Evolutionary conservation across 2,888 invertebrate species (phyloP), one percentile per base, ranked within the genome.

Genomic region (Sinhomidia bicolor): DNA sequence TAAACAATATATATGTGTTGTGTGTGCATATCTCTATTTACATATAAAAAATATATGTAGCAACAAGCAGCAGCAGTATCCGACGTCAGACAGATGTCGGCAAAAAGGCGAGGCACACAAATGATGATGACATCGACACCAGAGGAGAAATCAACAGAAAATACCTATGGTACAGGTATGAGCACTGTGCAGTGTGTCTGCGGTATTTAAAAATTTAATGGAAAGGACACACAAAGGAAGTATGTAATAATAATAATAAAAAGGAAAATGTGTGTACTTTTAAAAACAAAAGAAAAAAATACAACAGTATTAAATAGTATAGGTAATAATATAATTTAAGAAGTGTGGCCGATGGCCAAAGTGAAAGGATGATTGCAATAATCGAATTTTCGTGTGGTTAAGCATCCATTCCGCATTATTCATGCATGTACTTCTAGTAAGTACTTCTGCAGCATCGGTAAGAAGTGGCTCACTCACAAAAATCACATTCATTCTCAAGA

Each of bases 301-400:
- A 36, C 9, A 26, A 2, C 51, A 51, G n/a, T n/a, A n/a, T n/a
- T n/a, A n/a, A n/a, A n/a, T n/a, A n/a, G n/a, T n/a, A 41, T 2
- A 74, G 44, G 20, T 44, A 26, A 47, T 26, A 1, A 23, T 36
- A 44, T 74, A 44, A 23, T 23, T 17, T 17, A 78, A 51, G 9
- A 14, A 36, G 12, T 57, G 80, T 88, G 84, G 88, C 80, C 84
- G 84, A 47, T 88, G 88, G 88, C 80, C 88, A 88, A 88, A 88
- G 84, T 68, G 88, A 88, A 88, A 88, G 84, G 84, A 83, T 80
- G 80, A 80, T 80, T 57, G 57, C 78, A 32, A 36, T 36, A 84
- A 84, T 84, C 84, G 76, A 74, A 84, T 60, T 74, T 76, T 84
- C 84, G 57, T 84, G 71, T 57, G 60, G 41, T 71, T 71, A 29